Conservation (phyloP, 1,140 invertebrate genomes). For the Branchinecta lynchi region DNA sequence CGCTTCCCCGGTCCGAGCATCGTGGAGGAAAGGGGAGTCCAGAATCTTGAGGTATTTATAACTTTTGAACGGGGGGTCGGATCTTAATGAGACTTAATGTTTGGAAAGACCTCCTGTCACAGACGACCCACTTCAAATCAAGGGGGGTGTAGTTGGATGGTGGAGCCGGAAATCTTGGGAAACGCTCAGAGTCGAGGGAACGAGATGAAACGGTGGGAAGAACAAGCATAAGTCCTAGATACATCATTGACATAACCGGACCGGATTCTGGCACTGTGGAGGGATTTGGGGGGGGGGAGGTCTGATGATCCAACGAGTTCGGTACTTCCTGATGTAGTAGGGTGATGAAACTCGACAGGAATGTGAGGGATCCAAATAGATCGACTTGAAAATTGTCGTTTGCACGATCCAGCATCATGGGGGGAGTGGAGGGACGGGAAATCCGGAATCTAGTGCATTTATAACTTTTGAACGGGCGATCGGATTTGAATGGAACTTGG, state of each 20-base stretch:
- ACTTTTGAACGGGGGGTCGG: background rate
- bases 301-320: no score
- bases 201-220: constrained; percentile 8
- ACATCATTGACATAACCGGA: constrained; percentile 5
- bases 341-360: no score
- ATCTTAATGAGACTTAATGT: background rate
- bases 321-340: no score
- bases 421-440: background rate
- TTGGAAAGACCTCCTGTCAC: background rate
- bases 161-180: background rate
- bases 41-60: background rate
- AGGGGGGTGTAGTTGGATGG: background rate
- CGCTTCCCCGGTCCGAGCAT: background rate
- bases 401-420: no score
- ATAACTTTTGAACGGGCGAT: background rate
- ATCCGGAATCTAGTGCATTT: background rate
- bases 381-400: no score
- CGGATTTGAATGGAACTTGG: background rate
- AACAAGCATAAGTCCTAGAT: background rate
- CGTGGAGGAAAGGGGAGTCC: background rate
- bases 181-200: background rate
- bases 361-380: no score
- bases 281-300: constrained; percentile 1
- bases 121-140: background rate
- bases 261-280: background rate